These are phyloP conservation scores for Apis laboriosa DNA, from an alignment of 1,140 invertebrate species.

Conservation along the genomic window DNA sequence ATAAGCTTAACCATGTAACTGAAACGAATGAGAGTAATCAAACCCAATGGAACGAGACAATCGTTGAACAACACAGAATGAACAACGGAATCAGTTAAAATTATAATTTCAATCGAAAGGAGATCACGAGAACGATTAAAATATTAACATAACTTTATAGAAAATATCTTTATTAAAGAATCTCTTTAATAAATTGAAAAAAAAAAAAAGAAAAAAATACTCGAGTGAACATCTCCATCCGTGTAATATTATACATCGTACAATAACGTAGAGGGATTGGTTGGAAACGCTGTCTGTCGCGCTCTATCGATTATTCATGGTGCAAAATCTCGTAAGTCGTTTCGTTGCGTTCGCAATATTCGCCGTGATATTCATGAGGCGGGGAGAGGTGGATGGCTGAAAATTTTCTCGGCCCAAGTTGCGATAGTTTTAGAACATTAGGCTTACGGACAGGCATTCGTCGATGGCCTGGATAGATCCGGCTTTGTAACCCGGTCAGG, in stretches of 20 bases:
- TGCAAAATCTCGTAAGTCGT: constrained; percentile 27
- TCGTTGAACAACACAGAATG: too few species aligned
- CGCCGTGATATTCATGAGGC: constrained; percentile 17
- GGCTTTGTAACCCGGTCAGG: constrained; percentile 8
- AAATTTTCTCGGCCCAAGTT: not conserved
- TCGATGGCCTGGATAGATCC: constrained; percentile 16
- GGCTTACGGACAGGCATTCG: not conserved
- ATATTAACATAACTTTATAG: too few species aligned
- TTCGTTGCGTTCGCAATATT: constrained; percentile 32
- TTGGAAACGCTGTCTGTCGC: constrained; percentile 24
- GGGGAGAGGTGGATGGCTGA: not conserved
- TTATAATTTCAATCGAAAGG: too few species aligned
- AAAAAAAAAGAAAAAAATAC: too few species aligned
- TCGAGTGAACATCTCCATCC: too few species aligned
- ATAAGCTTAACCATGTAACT: too few species aligned
- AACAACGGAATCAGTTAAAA: too few species aligned
- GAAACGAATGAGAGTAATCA: too few species aligned
- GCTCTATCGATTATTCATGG: constrained; percentile 33
- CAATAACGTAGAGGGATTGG: not conserved
- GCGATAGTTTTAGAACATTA: constrained; percentile 20
- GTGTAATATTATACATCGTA: not conserved
- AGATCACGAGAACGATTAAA: too few species aligned
- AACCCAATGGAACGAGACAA: too few species aligned
- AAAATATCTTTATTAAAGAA: too few species aligned
- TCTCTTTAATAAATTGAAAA: too few species aligned